These are phyloP conservation scores for Thalassoma bifasciatum DNA, from an alignment of 2,113 vertebrate genomes.

Conservation along the genomic window DNA sequence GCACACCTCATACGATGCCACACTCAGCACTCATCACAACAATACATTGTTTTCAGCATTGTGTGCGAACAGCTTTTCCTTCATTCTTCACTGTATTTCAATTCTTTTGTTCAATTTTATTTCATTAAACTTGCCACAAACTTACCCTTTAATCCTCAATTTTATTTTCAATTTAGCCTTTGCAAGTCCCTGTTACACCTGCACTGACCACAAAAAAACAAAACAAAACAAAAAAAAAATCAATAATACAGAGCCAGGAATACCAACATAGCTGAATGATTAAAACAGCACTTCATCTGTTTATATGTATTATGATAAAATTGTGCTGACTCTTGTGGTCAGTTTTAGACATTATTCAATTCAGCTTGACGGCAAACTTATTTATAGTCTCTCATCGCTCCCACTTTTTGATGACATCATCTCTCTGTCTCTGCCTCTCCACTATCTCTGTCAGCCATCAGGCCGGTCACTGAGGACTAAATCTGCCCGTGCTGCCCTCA, in stretches of 20 bases:
- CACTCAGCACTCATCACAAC: too few relatives aligned
- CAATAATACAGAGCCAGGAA: not conserved
- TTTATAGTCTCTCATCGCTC: slow-evolving; percentile 27
- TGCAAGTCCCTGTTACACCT: too few relatives aligned
- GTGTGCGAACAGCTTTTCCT: too few relatives aligned
- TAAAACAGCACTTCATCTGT: slow-evolving; percentile 34
- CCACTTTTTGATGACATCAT: slow-evolving; percentile 62
- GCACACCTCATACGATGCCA: too few relatives aligned
- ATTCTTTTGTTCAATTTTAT: too few relatives aligned
- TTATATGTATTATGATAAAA: slow-evolving; percentile 23
- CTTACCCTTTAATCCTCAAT: too few relatives aligned
- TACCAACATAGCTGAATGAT: slow-evolving; percentile 1
- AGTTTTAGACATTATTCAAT: slow-evolving; percentile 15
- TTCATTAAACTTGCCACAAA: too few relatives aligned
- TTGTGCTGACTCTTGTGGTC: slow-evolving; percentile 30
- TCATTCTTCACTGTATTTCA: too few relatives aligned
- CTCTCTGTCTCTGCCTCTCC: slow-evolving; percentile 45
- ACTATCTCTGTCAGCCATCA: slow-evolving; percentile 72
- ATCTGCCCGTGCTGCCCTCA: slow-evolving; percentile 48
- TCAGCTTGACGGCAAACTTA: slow-evolving; percentile 2
- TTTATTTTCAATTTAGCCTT: too few relatives aligned
- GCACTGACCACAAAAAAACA: too few relatives aligned
- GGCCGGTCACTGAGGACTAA: slow-evolving; percentile 46
- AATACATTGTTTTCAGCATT: too few relatives aligned
- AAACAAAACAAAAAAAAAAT: too few relatives aligned